Evolutionary conservation across 2,113 vertebrate species (phyloP).

Genomic region (Microcebus ravelobensis): DNA sequence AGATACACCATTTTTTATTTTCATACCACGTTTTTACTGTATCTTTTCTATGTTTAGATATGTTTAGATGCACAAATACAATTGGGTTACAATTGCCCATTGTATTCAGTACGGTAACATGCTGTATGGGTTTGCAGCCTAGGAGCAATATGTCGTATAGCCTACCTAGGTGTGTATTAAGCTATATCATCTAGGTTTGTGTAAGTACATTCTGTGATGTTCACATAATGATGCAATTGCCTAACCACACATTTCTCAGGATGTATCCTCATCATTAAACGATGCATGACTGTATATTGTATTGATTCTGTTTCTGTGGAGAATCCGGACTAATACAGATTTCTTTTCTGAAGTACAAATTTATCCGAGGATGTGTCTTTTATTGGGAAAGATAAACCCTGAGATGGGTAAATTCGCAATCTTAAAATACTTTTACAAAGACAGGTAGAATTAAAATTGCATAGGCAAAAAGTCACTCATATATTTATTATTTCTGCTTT

Average conservation of each 20-base stretch:
- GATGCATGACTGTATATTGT: background rate
- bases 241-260: background rate
- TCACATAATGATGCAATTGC: background rate
- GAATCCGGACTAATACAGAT: background rate
- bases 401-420: background rate
- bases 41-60: too few species aligned
- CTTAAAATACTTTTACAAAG: background rate
- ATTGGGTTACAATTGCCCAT: too few species aligned
- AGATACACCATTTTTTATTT: too few species aligned
- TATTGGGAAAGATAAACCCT: background rate
- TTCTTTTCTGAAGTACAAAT: background rate
- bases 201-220: background rate
- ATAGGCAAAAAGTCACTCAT: background rate
- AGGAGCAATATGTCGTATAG: background rate
- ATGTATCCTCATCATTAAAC: background rate
- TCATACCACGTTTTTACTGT: too few species aligned
- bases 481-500: background rate
- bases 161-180: background rate
- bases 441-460: background rate
- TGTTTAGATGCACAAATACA: too few species aligned
- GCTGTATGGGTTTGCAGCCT: too few species aligned
- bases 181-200: too few species aligned
- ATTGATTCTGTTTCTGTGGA: background rate
- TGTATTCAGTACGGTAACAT: too few species aligned
- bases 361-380: background rate